Conservation (phyloP, 2,797 vertebrate species). For the Oryzias dopingdopingensis region DNA sequence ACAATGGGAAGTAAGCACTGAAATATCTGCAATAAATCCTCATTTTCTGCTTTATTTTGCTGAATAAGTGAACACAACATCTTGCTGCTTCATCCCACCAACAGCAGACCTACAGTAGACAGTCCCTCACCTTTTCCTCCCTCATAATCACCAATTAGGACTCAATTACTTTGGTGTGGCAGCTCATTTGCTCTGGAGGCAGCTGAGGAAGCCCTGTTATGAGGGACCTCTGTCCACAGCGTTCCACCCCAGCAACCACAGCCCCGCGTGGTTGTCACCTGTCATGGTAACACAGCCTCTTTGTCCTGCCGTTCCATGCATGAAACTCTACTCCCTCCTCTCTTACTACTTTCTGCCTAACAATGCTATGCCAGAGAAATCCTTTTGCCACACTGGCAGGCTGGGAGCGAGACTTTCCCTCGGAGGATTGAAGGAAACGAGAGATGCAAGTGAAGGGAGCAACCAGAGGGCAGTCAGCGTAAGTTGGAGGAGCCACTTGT, state of each 20-base stretch:
- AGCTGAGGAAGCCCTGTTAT: constrained; percentile 79
- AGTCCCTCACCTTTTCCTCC: constrained; percentile 85
- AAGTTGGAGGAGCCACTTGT: constrained; percentile 85
- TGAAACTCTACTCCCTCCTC: constrained; percentile 46
- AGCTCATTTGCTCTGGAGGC: constrained; percentile 91
- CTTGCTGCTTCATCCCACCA: constrained; percentile 52
- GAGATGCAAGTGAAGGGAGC: constrained; percentile 79
- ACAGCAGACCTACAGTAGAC: constrained; percentile 81
- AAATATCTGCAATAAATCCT: constrained; percentile 45
- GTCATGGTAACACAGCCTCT: constrained; percentile 75
- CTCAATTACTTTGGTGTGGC: constrained; percentile 96
- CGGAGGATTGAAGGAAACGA: constrained; percentile 74
- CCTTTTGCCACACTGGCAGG: constrained; percentile 77
- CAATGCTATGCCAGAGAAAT: constrained; percentile 84
- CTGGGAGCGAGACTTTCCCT: constrained; percentile 59
- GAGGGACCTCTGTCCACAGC: constrained; percentile 84
- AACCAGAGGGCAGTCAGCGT: constrained; percentile 49
- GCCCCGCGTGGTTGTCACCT: constrained; percentile 84
- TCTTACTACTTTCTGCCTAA: constrained; percentile 61
- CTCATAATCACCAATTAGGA: constrained; percentile 98
- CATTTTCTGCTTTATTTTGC: constrained; percentile 38
- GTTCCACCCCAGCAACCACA: constrained; percentile 81
- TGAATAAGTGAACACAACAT: constrained; percentile 43
- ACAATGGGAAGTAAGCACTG: constrained; percentile 17
- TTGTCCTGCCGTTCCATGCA: constrained; percentile 46